phyloP scores from a whole-genome alignment of 2,888 invertebrate genomes.

The Spialia ferax region DNA sequence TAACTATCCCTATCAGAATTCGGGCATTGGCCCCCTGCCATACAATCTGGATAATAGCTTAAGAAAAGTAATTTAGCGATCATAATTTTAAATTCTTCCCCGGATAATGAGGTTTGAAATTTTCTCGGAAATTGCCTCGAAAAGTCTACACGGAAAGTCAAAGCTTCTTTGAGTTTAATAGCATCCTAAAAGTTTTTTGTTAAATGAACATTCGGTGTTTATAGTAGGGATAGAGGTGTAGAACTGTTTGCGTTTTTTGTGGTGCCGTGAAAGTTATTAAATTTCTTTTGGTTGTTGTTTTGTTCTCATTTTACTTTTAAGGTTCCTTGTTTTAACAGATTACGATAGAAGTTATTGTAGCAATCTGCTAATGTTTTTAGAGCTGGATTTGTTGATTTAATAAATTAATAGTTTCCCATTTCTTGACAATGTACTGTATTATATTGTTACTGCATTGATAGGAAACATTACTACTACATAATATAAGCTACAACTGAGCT shows the following conservation, averaged over 20 bases:
- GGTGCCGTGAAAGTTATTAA: conserved; percentile 34
- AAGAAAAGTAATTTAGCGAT: conserved; percentile 40
- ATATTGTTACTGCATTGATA: conserved; percentile 2
- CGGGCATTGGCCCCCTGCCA: conserved; percentile 33
- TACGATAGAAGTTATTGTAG: background rate
- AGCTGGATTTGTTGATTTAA: background rate
- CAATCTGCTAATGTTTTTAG: background rate
- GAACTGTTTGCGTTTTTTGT: conserved; percentile 37
- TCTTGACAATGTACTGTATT: background rate
- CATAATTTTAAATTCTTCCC: conserved; percentile 39
- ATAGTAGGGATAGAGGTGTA: conserved; percentile 25
- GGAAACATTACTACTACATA: no score
- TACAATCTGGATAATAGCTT: conserved; percentile 33
- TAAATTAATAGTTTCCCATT: background rate
- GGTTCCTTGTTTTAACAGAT: background rate
- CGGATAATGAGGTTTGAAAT: conserved; percentile 40
- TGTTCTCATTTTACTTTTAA: background rate
- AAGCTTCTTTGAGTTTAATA: conserved; percentile 38
- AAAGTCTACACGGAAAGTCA: conserved; percentile 40
- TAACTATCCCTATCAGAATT: conserved; percentile 28
- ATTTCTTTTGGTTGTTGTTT: conserved; percentile 32
- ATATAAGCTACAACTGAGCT: background rate
- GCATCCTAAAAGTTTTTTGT: conserved; percentile 41
- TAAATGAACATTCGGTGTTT: conserved; percentile 36
- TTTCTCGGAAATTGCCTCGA: conserved; percentile 38